Base-by-base conservation (phyloP, 2,797 vertebrate genomes). In the Remorina albescens region DNA sequence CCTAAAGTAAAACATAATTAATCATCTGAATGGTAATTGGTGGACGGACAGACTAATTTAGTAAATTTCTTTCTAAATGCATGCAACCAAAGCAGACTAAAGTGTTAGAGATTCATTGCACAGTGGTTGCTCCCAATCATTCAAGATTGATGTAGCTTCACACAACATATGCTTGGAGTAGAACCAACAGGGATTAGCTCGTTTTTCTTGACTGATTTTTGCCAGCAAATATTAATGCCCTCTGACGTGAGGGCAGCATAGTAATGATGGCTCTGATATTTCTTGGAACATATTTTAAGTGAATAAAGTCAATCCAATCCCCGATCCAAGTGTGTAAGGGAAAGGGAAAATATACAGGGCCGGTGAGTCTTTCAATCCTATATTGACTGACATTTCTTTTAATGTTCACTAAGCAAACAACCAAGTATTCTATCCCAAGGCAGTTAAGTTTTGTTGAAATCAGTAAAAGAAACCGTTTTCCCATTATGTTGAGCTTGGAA, bases 21-120 rank as follows among this genome's bases (percentile, higher is more conserved):
- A 90, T 93, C 93, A 92, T 82, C 75, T 32, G 49, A 77, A 78
- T 77, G 83, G 90, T 93, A 93, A 94, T 91, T 94, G 92, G 91
- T 76, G 85, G 73, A 90, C 80, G 81, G 88, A 90, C 79, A 78
- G 85, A 89, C 78, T 92, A 86, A 93, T 93, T 92, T 90, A 89
- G 87, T 78, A 74, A 64, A 78, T 89, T 88, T 90, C 81, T 88
- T 88, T 81, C 84, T 87, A 91, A 91, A 89, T 89, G 85, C 59
- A 61, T 85, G 86, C 84, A 83, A 67, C 81, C 58, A 39, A 83
- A 84, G 79, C 88, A 88, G 89, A 91, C 79, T 89, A 87, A 92
- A 80, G 88, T 76, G 50, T 83, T 83, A 47, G 66, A 82, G 87
- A 87, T 86, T 84, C 83, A 84, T 83, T 78, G 88, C 86, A 89